Evolutionary conservation across 2,113 vertebrate species (phyloP), one percentile per base, ranked within the genome.

Genomic region (Silurus asotus): DNA sequence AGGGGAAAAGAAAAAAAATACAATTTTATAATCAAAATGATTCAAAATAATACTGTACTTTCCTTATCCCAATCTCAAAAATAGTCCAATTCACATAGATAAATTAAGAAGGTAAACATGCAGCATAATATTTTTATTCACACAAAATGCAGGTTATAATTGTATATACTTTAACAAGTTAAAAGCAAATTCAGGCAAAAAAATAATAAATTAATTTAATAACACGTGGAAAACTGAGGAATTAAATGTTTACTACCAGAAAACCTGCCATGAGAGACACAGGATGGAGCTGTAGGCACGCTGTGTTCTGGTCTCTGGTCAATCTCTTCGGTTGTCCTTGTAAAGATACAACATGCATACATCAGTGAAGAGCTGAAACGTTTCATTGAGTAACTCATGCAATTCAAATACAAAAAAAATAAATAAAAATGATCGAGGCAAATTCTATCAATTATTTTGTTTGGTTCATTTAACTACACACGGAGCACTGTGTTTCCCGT

Each of bases 301-400:
- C 23, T 59, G 9, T 20, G 15, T 58, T 67, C 56, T 67, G 56
- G 19, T 82, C 8, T 84, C 37, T 58, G 84, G 56, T 0, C 77
- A 37, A 25, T 23, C 20, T 80, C 81, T 49, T 28, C 74, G 19
- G 48, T 76, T 80, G 76, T 55, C 25, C 90, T 91, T 87, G 76
- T 23, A 86, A 91, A 83, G 25, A 80, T 10, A 70, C 5, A 78
- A 84, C 49, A 89, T 13, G 80, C 9, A 88, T 59, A 83, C 45
- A 58, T 37, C 37, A 37, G 37, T 1, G 37, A 2, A 37, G 37
- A 37, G 37, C 37, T 37, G 37, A 37, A 37, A 37, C 37, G 37
- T 2, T 37, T 37, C 37, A 37, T 37, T 2, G 37, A 37, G 37
- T 37, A 37, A 37, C 37, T 37, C 2, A 3, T 37, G 37, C 37